Conservation (phyloP, 2,888 invertebrate species). For the Chrysomela aeneicollis region DNA sequence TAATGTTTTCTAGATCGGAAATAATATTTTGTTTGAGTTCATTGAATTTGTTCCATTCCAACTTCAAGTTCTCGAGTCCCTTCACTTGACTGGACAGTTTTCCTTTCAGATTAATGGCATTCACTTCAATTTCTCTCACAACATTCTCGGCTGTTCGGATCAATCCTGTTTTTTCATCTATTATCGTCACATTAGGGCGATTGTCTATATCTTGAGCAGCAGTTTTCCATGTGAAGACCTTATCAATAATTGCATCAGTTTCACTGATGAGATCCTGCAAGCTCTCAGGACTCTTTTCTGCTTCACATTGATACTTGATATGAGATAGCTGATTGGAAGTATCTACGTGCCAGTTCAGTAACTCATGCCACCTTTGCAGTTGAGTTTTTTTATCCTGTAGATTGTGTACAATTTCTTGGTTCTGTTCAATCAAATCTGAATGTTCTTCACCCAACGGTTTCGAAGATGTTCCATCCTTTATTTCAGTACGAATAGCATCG, state of each 20-base stretch:
- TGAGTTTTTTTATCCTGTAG: conserved; percentile 77
- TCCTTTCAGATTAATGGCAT: conserved; percentile 71
- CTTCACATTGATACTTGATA: conserved; percentile 81
- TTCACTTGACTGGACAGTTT: conserved; percentile 74
- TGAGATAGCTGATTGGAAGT: conserved; percentile 81
- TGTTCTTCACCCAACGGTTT: conserved; percentile 78
- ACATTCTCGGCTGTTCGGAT: conserved; percentile 77
- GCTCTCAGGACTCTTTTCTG: conserved; percentile 75
- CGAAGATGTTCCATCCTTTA: conserved; percentile 79
- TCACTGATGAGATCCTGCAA: conserved; percentile 75
- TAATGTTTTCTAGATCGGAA: conserved; percentile 69
- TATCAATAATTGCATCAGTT: conserved; percentile 72
- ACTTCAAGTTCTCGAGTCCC: conserved; percentile 73
- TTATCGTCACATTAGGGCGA: conserved; percentile 72
- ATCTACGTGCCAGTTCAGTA: conserved; percentile 83
- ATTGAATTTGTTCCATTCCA: conserved; percentile 80
- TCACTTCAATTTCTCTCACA: conserved; percentile 77
- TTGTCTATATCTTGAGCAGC: conserved; percentile 74
- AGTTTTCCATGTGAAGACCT: conserved; percentile 75
- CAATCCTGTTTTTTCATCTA: conserved; percentile 74
- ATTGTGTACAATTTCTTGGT: conserved; percentile 78
- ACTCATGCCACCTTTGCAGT: conserved; percentile 83
- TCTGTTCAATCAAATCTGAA: conserved; percentile 77
- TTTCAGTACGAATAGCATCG: conserved; percentile 80
- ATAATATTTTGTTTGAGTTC: conserved; percentile 75